Base-by-base conservation (phyloP, 2,797 vertebrate genomes). In the Epinephelus coioides region DNA sequence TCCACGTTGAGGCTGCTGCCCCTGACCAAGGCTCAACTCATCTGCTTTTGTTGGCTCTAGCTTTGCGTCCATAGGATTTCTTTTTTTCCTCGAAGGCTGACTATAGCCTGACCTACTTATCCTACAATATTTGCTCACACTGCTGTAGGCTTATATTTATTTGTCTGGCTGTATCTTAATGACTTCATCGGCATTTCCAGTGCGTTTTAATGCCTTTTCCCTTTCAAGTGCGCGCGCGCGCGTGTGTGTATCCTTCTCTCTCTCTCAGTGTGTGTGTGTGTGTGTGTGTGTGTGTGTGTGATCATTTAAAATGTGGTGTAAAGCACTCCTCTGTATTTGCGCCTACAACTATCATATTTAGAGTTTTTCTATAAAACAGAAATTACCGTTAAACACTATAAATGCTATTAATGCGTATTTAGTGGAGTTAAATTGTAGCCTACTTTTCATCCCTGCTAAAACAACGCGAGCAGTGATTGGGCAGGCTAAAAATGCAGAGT, bases 31-130 rank as follows among this genome's bases (percentile, higher is more conserved):
- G 69, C 73, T 80, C 67, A 43, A 83, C 79, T 79, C 59, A 64
- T 65, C 81, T 83, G 72, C 78, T 88, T 88, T 68, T 63, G 79
- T 69, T 76, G 69, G 81, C 69, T 85, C 17, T 62, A 47, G 76
- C 34, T 69, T 81, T 84, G 75, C 44, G 55, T 64, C 71, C 71
- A 81, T 82, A 60, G 63, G 75, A 50, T 51, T 81, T 71, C 17
- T 40, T 49, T 47, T 47, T 50, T 38, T 27, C 69, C 57, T 66
- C 47, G 59, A 23, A 59, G 54, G 60, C 51, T 62, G 53, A 61
- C 46, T 67, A 63, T 73, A 79, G 38, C 83, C 65, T 89, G 86
- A 86, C 80, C 87, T 73, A 88, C 81, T 72, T 86, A 50, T 65
- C 4, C 56, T 54, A 38, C 17, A 74, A 55, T 80, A 77, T 82